A percentile compares a stretch with the other conserved stretches of the same genome.
phyloP scores from a whole-genome alignment of 2,113 vertebrate species.

The Dipodomys merriami region DNA sequence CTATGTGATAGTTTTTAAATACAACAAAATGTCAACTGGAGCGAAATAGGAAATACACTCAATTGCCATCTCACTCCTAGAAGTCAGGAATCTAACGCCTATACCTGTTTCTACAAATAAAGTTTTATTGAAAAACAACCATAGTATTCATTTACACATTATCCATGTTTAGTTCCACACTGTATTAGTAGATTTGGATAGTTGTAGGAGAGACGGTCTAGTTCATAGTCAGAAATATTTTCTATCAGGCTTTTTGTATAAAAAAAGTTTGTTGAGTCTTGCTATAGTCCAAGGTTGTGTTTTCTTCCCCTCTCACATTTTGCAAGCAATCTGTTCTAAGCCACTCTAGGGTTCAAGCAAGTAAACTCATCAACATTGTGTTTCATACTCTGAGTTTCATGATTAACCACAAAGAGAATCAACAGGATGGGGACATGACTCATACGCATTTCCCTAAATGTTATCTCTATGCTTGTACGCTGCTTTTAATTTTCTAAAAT shows the following conservation, averaged over 20 bases:
- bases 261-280: neutral
- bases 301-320: neutral
- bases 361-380: neutral
- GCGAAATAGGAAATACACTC: neutral
- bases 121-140: neutral
- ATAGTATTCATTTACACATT: neutral
- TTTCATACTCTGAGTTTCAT: neutral
- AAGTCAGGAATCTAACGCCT: neutral
- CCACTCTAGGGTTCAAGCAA: neutral
- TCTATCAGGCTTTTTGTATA: neutral
- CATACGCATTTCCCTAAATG: neutral
- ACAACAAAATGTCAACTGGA: neutral
- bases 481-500: slow-evolving; percentile 72
- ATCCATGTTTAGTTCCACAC: neutral
- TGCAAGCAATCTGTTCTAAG: neutral
- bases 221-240: neutral
- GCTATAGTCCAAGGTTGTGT: neutral
- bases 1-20: neutral
- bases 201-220: neutral
- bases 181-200: neutral
- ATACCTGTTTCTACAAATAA: neutral
- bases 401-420: slow-evolving; percentile 2
- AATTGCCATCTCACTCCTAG: no score
- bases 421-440: neutral
- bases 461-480: neutral